phyloP scores from a whole-genome alignment of 2,113 vertebrate genomes.

The Chlamydotis undulata region DNA sequence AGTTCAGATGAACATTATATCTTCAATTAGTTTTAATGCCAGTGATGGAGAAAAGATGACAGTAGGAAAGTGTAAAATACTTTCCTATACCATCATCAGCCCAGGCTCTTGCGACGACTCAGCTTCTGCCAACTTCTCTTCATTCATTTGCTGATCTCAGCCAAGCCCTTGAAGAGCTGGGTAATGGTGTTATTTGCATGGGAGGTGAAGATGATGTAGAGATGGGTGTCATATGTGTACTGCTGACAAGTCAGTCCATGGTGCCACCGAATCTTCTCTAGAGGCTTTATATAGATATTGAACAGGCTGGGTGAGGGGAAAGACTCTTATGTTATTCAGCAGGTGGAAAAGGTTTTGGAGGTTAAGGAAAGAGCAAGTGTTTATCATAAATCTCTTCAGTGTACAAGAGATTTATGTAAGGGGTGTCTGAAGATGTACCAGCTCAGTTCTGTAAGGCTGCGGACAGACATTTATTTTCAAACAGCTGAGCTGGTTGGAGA shows the following conservation, averaged over 20 bases:
- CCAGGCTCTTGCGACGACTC: background rate
- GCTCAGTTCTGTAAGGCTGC: background rate
- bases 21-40: background rate
- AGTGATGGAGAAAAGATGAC: background rate
- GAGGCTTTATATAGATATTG: slow-evolving; percentile 58
- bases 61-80: background rate
- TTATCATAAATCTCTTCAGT: slow-evolving; percentile 61
- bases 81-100: background rate
- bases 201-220: slow-evolving; percentile 52
- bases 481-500: slow-evolving; percentile 36
- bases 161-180: slow-evolving; percentile 36
- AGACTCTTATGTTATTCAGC: slow-evolving; percentile 47
- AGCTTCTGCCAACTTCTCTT: background rate
- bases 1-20: background rate
- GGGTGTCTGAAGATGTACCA: slow-evolving; percentile 48
- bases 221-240: slow-evolving; percentile 46
- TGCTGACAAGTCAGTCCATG: slow-evolving; percentile 50
- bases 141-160: slow-evolving; percentile 39
- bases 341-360: slow-evolving; percentile 61
- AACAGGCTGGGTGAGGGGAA: slow-evolving; percentile 28
- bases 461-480: slow-evolving; percentile 38
- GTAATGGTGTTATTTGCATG: slow-evolving; percentile 43
- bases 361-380: slow-evolving; percentile 61
- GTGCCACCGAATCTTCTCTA: slow-evolving; percentile 37
- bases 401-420: slow-evolving; percentile 29